Conservation (phyloP, 2,888 invertebrate genomes). For the Electrophaes corylata region DNA sequence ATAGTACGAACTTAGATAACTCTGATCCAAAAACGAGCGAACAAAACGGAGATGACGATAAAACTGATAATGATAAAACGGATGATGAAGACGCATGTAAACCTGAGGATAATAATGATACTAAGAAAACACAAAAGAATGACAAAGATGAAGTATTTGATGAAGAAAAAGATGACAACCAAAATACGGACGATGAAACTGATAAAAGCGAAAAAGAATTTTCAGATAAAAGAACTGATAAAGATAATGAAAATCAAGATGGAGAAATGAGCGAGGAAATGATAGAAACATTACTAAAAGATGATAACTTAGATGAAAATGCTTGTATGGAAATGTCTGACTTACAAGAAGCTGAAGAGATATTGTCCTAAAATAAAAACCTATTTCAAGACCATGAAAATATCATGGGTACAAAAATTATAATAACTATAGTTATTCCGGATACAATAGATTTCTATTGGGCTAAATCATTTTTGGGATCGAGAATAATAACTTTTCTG, state of each 20-base stretch:
- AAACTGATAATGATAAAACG: conserved; percentile 13
- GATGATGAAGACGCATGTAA: conserved; percentile 13
- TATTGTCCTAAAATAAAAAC: conserved; percentile 21
- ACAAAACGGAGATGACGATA: conserved; percentile 18
- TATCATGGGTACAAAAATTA: neutral
- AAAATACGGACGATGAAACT: conserved; percentile 8
- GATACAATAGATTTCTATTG: too few relatives aligned
- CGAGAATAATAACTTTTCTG: too few relatives aligned
- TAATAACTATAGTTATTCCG: too few relatives aligned
- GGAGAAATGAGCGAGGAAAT: conserved; percentile 68
- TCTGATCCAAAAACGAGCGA: conserved; percentile 7
- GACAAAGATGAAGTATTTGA: conserved; percentile 5
- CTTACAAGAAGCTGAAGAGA: conserved; percentile 32
- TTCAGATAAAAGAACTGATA: conserved; percentile 20
- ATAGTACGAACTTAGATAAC: neutral
- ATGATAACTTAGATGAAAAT: conserved; percentile 49
- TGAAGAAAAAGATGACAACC: conserved; percentile 12
- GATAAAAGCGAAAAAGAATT: conserved; percentile 25
- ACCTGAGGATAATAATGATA: neutral
- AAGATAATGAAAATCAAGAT: conserved; percentile 50
- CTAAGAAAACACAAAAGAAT: conserved; percentile 7
- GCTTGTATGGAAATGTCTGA: conserved; percentile 35
- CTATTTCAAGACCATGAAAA: neutral
- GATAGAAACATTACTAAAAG: conserved; percentile 66
- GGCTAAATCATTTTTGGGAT: too few relatives aligned